Base-by-base conservation (phyloP, 1,140 invertebrate species). In the Popillia japonica region DNA sequence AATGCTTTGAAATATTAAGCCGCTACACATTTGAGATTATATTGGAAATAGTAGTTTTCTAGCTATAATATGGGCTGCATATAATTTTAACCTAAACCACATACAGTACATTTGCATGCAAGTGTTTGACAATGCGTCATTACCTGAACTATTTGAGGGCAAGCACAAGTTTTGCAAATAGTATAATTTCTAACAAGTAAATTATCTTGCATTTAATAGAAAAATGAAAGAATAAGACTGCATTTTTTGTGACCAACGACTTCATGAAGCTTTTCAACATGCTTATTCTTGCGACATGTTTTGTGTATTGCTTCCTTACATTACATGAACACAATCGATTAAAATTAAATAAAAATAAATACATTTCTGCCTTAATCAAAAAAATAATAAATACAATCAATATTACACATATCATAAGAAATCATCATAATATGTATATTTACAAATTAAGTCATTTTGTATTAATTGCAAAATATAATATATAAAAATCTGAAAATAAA, bases 301-400 rank as follows among this genome's bases (percentile, higher is more conserved):
- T 44, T 44, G 72, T 20, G 22, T 74, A 74, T 74, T 74, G 41
- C 72, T 74, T 44, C 34, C 72, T 74, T 74, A 74, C 72, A 74
- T 76, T 76, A 76, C 75, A 55, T 76, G 75, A 76, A 76, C 75
- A 76, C 75, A 76, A 76, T 74, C 72, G 72, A 41, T 74, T 41
- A 40, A 44, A 74, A 74, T 74, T 41, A 74, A 74, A 74, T 74
- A 74, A 44, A 74, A 74, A 74, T 44, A 44, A 74, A 74, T 74
- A 74, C 61, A 74, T 17, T n/a, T 74, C 41, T 74, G 41, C 14
- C 41, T 55, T 55, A 76, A 48, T 59, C 2, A 10, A 27, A 42
- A 74, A 8, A 76, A 76, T 9, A 76, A 48, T 48, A 76, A 76
- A 76, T 75, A 75, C 40, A 75, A 27, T 23, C 42, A 48, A 44